Conservation (phyloP, 2,888 invertebrate genomes). For the Agrochola macilenta region DNA sequence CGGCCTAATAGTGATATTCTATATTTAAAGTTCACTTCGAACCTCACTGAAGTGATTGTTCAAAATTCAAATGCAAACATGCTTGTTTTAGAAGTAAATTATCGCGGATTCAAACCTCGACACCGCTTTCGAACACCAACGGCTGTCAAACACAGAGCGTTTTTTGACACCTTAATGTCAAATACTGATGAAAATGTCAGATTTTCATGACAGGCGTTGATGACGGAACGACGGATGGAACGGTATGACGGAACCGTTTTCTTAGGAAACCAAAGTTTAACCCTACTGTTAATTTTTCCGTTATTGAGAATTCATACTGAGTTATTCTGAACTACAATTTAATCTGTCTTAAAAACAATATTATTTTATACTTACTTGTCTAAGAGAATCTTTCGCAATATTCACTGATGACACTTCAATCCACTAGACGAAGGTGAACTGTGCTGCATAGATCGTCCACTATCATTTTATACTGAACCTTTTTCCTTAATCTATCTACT, state of each 20-base stretch:
- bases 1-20: too few relatives aligned
- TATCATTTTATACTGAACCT: conserved; percentile 53
- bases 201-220: too few relatives aligned
- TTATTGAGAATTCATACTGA: background rate
- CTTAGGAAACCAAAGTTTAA: too few relatives aligned
- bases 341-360: too few relatives aligned
- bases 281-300: background rate
- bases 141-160: too few relatives aligned
- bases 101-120: background rate
- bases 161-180: too few relatives aligned
- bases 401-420: conserved; percentile 45
- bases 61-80: background rate
- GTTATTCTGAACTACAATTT: background rate
- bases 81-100: background rate
- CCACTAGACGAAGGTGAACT: conserved; percentile 35
- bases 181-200: too few relatives aligned
- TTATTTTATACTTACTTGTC: conserved; percentile 58
- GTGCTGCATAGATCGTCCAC: conserved; percentile 4
- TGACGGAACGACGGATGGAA: too few relatives aligned
- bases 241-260: too few relatives aligned
- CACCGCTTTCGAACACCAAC: too few relatives aligned
- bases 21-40: background rate
- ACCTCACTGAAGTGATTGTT: background rate
- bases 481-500: conserved; percentile 47
- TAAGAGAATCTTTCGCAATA: conserved; percentile 5